phyloP scores from a whole-genome alignment of 2,888 invertebrate species.

The Ophion slaviceki region DNA sequence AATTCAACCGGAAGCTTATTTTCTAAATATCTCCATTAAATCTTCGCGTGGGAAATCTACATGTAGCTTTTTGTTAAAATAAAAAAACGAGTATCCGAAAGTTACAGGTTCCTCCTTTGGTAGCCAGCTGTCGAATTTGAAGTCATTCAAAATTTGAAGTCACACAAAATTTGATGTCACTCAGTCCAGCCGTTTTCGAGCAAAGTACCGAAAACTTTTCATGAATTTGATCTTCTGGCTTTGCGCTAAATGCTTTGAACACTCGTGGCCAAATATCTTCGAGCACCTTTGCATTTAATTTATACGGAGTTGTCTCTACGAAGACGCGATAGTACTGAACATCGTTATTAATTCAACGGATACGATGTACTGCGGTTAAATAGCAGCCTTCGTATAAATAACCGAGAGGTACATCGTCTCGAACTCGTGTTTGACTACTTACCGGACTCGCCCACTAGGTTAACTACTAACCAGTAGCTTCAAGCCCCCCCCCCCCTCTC shows the following conservation, averaged over 20 bases:
- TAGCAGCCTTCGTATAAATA: neutral
- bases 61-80: neutral
- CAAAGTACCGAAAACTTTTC: neutral
- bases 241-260: neutral
- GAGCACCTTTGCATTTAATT: neutral
- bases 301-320: neutral
- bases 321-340: neutral
- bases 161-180: neutral
- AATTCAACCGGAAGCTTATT: neutral
- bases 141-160: neutral
- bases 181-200: neutral
- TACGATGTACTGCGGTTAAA: slow-evolving; percentile 5
- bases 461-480: slow-evolving; percentile 47
- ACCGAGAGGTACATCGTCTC: slow-evolving; percentile 15
- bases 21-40: neutral
- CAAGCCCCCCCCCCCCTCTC: slow-evolving; percentile 3
- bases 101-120: neutral
- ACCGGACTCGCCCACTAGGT: slow-evolving; percentile 48
- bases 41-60: neutral
- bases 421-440: slow-evolving; percentile 53
- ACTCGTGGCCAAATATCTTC: neutral
- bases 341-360: slow-evolving; percentile 5
- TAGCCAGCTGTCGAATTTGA: no score
- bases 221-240: neutral
- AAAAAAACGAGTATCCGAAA: neutral